Percentiles rank a stretch among this genome's conserved stretches.
phyloP scores from a whole-genome alignment of 2,113 vertebrate genomes.

The Parotia lawesii region DNA sequence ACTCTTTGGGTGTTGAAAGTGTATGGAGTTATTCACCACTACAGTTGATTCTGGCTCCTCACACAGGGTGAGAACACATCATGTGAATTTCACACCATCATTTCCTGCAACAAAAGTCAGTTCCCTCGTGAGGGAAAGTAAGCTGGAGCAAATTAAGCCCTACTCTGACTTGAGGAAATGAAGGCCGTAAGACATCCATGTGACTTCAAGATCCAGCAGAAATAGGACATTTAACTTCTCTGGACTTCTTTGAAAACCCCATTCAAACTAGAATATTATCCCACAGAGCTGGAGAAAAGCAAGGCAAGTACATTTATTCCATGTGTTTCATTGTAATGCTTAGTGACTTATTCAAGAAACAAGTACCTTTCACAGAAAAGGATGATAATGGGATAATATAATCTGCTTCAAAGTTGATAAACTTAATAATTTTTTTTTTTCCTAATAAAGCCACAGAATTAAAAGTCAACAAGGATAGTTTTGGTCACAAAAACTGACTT shows the following conservation, averaged over 20 bases:
- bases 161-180: fast-evolving
- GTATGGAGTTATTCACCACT: background rate
- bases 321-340: background rate
- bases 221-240: background rate
- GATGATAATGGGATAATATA: background rate
- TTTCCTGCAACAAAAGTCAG: background rate
- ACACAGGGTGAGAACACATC: background rate
- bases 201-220: background rate
- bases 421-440: background rate
- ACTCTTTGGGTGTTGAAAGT: background rate
- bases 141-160: background rate
- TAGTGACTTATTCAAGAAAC: background rate
- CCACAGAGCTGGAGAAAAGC: background rate
- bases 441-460: background rate
- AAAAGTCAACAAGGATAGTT: background rate
- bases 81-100: background rate
- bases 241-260: background rate
- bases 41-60: background rate
- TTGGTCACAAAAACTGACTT: background rate
- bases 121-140: background rate
- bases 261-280: background rate
- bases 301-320: background rate
- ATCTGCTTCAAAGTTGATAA: background rate
- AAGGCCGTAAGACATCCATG: background rate
- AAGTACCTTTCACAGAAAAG: background rate